phyloP scores from a whole-genome alignment of 2,113 vertebrate genomes.

The Oncorhynchus keta region DNA sequence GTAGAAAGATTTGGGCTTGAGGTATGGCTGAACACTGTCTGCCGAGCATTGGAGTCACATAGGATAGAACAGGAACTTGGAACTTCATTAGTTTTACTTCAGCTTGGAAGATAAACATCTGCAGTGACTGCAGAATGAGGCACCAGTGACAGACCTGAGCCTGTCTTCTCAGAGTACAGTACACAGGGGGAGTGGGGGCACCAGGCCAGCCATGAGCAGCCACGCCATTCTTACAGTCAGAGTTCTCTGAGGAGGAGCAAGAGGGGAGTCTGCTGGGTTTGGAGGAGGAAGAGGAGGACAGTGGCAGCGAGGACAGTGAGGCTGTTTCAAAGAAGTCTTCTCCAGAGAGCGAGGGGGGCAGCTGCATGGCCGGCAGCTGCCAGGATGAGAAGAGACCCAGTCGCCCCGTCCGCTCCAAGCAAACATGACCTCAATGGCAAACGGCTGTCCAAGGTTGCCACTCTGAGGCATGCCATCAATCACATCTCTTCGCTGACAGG shows the following conservation, averaged over 20 bases:
- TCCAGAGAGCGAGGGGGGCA: constrained; percentile 14
- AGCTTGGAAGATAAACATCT: background rate
- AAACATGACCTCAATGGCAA: constrained; percentile 82
- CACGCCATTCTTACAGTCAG: constrained; percentile 22
- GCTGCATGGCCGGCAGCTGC: constrained; percentile 20
- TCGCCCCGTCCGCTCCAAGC: constrained; percentile 77
- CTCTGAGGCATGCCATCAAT: constrained; percentile 81
- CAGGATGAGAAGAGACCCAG: constrained; percentile 56
- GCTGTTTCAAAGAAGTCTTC: constrained; percentile 15
- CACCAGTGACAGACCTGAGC: background rate
- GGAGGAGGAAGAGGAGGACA: constrained; percentile 22
- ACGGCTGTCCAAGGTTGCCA: constrained; percentile 86
- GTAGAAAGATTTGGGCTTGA: constrained; percentile 14
- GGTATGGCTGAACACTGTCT: background rate
- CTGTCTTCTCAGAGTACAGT: background rate
- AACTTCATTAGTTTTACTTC: background rate
- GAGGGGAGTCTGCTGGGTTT: constrained; percentile 19
- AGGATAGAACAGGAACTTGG: background rate
- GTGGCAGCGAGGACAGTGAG: constrained; percentile 26
- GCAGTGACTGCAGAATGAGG: background rate
- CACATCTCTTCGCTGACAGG: constrained; percentile 78
- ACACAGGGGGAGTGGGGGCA: constrained; percentile 30
- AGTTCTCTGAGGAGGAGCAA: constrained; percentile 57
- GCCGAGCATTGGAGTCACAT: background rate
- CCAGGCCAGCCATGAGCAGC: constrained; percentile 24